Conservation (phyloP, 2,113 vertebrate genomes). For the Potamarius usumacintae region DNA sequence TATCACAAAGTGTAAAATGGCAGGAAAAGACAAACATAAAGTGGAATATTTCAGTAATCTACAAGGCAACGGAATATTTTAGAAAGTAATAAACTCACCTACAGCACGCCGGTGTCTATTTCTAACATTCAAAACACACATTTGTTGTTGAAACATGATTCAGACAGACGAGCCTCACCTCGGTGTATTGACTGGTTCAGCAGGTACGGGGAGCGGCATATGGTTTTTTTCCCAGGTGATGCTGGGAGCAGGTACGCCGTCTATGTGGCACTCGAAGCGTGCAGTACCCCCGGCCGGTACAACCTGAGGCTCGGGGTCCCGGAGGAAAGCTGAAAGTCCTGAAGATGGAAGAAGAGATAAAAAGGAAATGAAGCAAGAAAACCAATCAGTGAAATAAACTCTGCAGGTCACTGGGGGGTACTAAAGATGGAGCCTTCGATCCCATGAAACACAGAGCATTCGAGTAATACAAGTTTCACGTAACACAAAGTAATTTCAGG, state of each 20-base stretch:
- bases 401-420: slow-evolving; percentile 47
- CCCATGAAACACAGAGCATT: slow-evolving; percentile 1
- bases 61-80: not conserved
- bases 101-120: not conserved
- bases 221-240: slow-evolving; percentile 92
- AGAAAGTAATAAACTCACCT: not conserved
- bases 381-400: not conserved
- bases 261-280: slow-evolving; percentile 85
- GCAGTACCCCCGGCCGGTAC: slow-evolving; percentile 81
- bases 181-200: slow-evolving; percentile 52
- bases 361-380: slow-evolving; percentile 1
- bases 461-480: not conserved
- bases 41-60: not conserved
- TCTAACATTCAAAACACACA: not conserved
- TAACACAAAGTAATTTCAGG: not conserved
- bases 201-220: slow-evolving; percentile 66
- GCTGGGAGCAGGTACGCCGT: slow-evolving; percentile 84
- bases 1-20: not conserved
- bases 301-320: slow-evolving; percentile 80
- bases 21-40: not conserved
- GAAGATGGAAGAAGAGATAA: slow-evolving; percentile 21
- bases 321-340: slow-evolving; percentile 84
- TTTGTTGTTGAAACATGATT: not conserved
- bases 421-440: slow-evolving; percentile 56
- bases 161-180: slow-evolving; percentile 73